These are phyloP conservation scores for Heteromyza rotundicornis DNA, from an alignment of 2,888 invertebrate genomes.

Conservation along the genomic window DNA sequence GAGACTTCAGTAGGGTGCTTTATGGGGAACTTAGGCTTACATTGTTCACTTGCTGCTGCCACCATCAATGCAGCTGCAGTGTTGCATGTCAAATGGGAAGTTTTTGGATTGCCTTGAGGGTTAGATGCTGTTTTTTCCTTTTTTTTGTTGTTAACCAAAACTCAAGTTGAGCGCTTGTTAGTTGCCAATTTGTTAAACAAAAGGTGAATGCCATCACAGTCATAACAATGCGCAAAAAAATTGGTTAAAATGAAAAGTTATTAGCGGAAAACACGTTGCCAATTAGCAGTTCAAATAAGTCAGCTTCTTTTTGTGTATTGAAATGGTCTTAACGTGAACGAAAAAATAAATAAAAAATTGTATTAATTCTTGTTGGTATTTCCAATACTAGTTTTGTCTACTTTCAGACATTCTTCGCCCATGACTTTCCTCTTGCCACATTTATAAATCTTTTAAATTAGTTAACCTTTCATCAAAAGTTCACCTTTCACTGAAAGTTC, in stretches of 20 bases:
- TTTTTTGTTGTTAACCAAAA: conserved; percentile 20
- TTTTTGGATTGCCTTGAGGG: conserved; percentile 35
- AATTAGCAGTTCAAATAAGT: conserved; percentile 28
- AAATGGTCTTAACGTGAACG: too few relatives aligned
- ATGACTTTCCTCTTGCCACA: too few relatives aligned
- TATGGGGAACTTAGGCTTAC: conserved; percentile 20
- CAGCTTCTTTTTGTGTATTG: not conserved
- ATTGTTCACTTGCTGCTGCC: conserved; percentile 30
- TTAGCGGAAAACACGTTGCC: conserved; percentile 22
- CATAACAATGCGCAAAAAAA: conserved; percentile 11
- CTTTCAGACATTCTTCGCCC: too few relatives aligned
- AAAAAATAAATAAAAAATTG: too few relatives aligned
- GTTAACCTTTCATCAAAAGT: too few relatives aligned
- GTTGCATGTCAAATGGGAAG: conserved; percentile 21
- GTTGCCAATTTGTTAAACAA: conserved; percentile 30
- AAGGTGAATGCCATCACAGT: conserved; percentile 13
- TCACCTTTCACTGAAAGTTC: too few relatives aligned
- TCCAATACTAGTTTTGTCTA: too few relatives aligned
- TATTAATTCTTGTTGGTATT: too few relatives aligned
- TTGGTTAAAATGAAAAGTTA: conserved; percentile 17
- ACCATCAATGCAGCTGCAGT: too few relatives aligned
- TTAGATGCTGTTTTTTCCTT: too few relatives aligned
- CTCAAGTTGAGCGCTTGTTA: conserved; percentile 24
- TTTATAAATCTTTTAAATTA: too few relatives aligned
- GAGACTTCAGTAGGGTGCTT: not conserved